A percentile compares a stretch with the other conserved stretches of the same genome.
Evolutionary conservation across 2,888 invertebrate species (phyloP).

Genomic region (Aelia acuminata): DNA sequence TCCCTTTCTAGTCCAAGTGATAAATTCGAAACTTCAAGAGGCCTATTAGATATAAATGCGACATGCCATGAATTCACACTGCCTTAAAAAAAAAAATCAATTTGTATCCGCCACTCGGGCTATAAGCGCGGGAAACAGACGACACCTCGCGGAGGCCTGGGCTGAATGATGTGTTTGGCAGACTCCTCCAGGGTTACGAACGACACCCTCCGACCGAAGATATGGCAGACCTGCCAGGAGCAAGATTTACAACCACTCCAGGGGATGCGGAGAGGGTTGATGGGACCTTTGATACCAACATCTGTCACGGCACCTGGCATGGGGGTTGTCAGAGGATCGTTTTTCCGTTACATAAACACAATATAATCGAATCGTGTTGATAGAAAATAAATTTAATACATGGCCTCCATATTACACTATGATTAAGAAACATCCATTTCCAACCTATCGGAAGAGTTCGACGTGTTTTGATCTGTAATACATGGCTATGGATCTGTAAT

Average conservation of each 20-base stretch:
- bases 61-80: conserved; percentile 20
- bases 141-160: background rate
- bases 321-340: background rate
- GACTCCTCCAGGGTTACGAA: conserved; percentile 1
- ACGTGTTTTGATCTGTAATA: background rate
- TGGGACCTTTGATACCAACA: conserved; percentile 34
- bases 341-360: conserved; percentile 36
- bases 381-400: conserved; percentile 31
- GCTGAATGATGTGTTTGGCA: conserved; percentile 12
- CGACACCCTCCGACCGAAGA: conserved; percentile 1
- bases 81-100: background rate
- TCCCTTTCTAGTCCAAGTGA: background rate
- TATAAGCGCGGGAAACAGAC: conserved; percentile 1
- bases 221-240: background rate
- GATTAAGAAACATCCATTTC: background rate
- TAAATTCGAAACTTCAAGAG: background rate
- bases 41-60: conserved; percentile 27
- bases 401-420: background rate
- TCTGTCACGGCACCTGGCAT: conserved; percentile 49
- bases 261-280: conserved; percentile 48
- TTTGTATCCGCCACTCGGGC: conserved; percentile 11
- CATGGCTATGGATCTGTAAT: background rate
- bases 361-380: background rate
- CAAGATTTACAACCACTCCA: conserved; percentile 23
- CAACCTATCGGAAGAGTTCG: background rate